These are phyloP conservation scores for Andrena chrysosceles DNA, from an alignment of 2,888 invertebrate genomes.

Conservation along the genomic window DNA sequence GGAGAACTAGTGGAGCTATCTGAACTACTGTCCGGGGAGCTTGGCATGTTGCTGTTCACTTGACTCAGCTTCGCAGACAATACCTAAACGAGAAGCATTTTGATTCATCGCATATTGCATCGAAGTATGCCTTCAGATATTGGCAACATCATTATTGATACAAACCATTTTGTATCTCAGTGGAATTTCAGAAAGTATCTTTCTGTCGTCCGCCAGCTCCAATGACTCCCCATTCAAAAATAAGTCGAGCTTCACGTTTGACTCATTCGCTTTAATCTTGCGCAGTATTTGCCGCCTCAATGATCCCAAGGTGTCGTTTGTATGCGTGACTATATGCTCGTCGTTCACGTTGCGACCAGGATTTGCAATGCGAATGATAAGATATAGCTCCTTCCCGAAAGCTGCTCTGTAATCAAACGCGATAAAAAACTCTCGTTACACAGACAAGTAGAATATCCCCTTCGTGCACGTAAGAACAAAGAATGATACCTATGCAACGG, in stretches of 20 bases:
- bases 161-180: slow-evolving; percentile 95
- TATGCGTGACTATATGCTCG: slow-evolving; percentile 96
- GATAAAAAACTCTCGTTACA: slow-evolving; percentile 4
- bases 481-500: slow-evolving; percentile 90
- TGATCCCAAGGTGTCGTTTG: slow-evolving; percentile 96
- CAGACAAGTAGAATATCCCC: slow-evolving; percentile 16
- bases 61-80: slow-evolving; percentile 92
- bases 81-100: slow-evolving; percentile 84
- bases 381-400: slow-evolving; percentile 94
- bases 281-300: slow-evolving; percentile 92
- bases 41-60: slow-evolving; percentile 89
- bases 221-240: slow-evolving; percentile 95
- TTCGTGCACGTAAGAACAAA: not conserved
- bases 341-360: slow-evolving; percentile 96
- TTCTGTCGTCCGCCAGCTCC: slow-evolving; percentile 94
- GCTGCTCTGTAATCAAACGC: slow-evolving; percentile 89
- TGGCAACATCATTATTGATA: slow-evolving; percentile 38
- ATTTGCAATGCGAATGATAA: slow-evolving; percentile 95
- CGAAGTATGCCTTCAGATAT: not conserved
- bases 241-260: slow-evolving; percentile 95
- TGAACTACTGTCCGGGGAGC: slow-evolving; percentile 96
- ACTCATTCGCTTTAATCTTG: slow-evolving; percentile 87
- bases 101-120: not conserved
- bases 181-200: slow-evolving; percentile 94
- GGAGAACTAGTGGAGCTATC: slow-evolving; percentile 98